These are phyloP conservation scores for Phylloscopus trochilus DNA, from an alignment of 2,113 vertebrate genomes.

Conservation along the genomic window DNA sequence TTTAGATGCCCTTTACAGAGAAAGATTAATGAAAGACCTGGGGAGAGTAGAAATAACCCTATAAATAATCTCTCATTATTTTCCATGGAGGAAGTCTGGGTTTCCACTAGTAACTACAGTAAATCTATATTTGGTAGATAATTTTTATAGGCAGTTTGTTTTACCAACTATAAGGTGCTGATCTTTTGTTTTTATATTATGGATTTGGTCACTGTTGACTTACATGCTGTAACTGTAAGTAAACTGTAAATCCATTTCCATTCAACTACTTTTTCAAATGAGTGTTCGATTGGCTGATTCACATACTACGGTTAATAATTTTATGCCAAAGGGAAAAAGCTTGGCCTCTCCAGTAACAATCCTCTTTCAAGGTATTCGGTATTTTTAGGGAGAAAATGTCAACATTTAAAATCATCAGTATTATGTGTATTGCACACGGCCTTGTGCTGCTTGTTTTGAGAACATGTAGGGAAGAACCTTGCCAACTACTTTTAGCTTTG, in stretches of 20 bases:
- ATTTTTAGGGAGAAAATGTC: not conserved
- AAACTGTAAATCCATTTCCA: conserved; percentile 48
- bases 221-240: conserved; percentile 30
- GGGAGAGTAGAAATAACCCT: not conserved
- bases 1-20: not conserved
- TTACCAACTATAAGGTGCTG: not conserved
- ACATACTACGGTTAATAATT: not conserved
- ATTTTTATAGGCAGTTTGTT: not conserved
- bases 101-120: not conserved
- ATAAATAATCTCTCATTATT: not conserved
- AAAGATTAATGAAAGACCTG: not conserved
- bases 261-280: not conserved
- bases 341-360: not conserved
- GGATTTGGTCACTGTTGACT: conserved; percentile 2
- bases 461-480: not conserved
- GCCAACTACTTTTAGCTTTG: not conserved
- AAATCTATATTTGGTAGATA: not conserved
- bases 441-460: not conserved
- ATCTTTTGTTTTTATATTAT: not conserved
- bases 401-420: not conserved
- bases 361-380: not conserved
- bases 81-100: not conserved
- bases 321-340: not conserved
- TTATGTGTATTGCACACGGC: not conserved
- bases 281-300: not conserved